phyloP scores from a whole-genome alignment of 2,113 vertebrate species.

The Papio anubis region DNA sequence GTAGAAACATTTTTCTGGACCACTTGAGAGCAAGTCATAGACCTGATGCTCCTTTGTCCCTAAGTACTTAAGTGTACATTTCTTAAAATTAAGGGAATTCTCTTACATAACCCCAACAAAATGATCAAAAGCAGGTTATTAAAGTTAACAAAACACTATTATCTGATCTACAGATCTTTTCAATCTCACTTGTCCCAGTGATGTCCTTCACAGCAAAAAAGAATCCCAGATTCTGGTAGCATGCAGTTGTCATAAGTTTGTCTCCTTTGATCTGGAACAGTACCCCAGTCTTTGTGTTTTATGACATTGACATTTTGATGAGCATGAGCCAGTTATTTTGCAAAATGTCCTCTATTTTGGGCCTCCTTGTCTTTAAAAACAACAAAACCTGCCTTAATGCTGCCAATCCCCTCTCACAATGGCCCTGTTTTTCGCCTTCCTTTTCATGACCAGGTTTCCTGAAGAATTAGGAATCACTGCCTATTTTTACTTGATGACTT shows the following conservation, averaged over 20 bases:
- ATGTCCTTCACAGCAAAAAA: neutral
- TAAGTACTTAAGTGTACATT: neutral
- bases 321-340: neutral
- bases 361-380: neutral
- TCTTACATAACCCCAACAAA: neutral
- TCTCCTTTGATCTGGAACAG: neutral
- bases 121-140: neutral
- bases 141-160: neutral
- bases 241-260: neutral
- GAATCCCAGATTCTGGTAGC: neutral
- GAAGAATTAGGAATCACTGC: neutral
- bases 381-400: neutral
- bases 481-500: neutral
- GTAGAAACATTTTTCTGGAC: neutral
- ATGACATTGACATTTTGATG: neutral
- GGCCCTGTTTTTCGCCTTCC: neutral
- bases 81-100: neutral
- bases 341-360: neutral
- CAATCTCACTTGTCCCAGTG: neutral
- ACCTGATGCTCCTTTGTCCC: neutral
- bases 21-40: neutral
- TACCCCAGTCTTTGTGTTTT: neutral
- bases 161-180: neutral
- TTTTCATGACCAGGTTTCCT: neutral
- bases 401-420: accelerated